Evolutionary conservation across 2,113 vertebrate genomes (phyloP), one percentile per base, ranked within the genome.

Genomic region (Podilymbus podiceps): DNA sequence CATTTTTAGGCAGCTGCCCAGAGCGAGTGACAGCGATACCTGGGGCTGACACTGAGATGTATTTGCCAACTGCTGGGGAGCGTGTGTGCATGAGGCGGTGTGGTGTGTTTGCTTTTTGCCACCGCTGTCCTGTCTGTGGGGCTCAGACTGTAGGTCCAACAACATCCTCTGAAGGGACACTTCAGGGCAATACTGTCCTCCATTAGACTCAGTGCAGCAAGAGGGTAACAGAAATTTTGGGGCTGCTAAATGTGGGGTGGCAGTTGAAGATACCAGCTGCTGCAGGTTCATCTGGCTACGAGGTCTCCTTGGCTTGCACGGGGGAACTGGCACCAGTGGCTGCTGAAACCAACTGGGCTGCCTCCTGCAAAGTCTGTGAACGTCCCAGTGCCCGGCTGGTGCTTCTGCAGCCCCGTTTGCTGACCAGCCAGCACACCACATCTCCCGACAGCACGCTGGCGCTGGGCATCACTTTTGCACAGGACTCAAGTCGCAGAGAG

Each of bases 31-130:
- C 55, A 49, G 68, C 12, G 8, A 30, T 38, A 47, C 33, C 69
- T 24, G 30, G 12, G 64, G 56, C 38, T 67, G 46, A 50, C 16
- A 3, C 35, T 3, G 46, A 81, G 64, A 62, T 0, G 3, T 17
- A 14, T 46, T 4, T 75, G 68, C 23, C 59, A 42, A 0, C 1
- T 6, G 35, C 50, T 49, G 44, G 40, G 72, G 28, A 94, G 59
- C 0, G 0, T 47, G 74, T 47, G 60, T 23, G 71, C 89, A 33
- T 1, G 3, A 47, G 56, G 35, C 50, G 81, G 25, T 0, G 35
- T 8, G 30, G 24, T 11, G 44, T 80, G 72, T 83, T 90, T 90
- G 91, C 20, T 53, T 93, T 92, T 69, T 77, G 86, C 72, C 86
- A 76, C 56, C 8, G 0, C 72, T 80, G 58, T 35, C 44, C 75